These are phyloP conservation scores for Cydia fagiglandana DNA, from an alignment of 1,140 invertebrate genomes.

Conservation along the genomic window DNA sequence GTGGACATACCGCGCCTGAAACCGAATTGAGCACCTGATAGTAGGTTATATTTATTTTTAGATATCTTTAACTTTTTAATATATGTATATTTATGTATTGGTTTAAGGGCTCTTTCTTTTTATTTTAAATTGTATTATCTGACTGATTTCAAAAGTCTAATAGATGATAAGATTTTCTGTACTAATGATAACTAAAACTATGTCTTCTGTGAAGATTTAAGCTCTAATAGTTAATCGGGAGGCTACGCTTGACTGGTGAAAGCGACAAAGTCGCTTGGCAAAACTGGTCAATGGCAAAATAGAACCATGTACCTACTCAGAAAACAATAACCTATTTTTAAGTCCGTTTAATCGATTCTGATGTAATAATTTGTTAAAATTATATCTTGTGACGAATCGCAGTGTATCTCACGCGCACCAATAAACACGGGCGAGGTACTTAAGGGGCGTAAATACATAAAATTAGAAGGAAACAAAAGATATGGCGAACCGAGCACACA, in stretches of 20 bases:
- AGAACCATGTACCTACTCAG: background rate
- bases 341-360: too few species aligned
- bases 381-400: too few species aligned
- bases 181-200: slow-evolving; percentile 28
- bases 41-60: too few species aligned
- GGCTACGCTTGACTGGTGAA: slow-evolving; percentile 20
- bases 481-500: too few species aligned
- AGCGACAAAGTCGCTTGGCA: background rate
- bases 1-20: too few species aligned
- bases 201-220: slow-evolving; percentile 33
- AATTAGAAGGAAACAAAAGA: too few species aligned
- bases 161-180: slow-evolving; percentile 7
- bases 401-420: too few species aligned
- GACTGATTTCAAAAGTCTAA: slow-evolving; percentile 25
- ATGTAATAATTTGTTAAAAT: too few species aligned
- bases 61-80: too few species aligned
- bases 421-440: too few species aligned
- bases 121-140: background rate
- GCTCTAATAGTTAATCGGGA: slow-evolving; percentile 24
- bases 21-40: too few species aligned
- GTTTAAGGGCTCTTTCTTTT: background rate
- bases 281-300: background rate
- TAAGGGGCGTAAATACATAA: too few species aligned
- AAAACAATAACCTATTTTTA: background rate
- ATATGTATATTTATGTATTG: background rate